A percentile compares a stretch with the other conserved stretches of the same genome.
Conservation (phyloP, 2,797 vertebrate species). For the Gymnopithys bicolor region DNA sequence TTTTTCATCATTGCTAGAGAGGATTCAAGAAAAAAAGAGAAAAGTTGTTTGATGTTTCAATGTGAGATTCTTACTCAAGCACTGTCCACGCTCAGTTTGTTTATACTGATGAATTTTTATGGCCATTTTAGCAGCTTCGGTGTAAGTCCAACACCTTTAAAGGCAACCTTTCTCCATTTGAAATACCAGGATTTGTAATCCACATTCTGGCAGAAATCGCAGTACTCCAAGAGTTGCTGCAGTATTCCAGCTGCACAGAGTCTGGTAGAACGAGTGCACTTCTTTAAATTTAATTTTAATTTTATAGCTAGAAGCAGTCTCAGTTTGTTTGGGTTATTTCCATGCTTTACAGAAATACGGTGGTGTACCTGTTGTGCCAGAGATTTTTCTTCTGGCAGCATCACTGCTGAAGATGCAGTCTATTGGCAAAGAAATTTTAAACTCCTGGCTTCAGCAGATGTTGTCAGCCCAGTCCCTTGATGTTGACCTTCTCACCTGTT, state of each 20-base stretch:
- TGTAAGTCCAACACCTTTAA: background rate
- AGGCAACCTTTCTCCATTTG: background rate
- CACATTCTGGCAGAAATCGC: background rate
- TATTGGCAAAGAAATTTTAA: background rate
- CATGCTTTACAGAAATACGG: background rate
- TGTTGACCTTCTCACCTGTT: background rate
- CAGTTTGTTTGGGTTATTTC: background rate
- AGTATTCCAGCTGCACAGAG: background rate
- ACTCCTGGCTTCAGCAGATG: background rate
- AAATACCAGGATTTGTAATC: background rate
- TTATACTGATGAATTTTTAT: background rate
- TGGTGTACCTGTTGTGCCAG: background rate
- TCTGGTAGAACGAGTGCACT: background rate
- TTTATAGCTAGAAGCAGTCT: background rate
- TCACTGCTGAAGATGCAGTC: background rate
- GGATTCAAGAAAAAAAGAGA: background rate
- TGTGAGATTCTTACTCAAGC: background rate
- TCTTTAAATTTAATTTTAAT: background rate
- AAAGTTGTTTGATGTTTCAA: background rate
- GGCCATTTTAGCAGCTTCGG: background rate
- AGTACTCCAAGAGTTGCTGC: background rate
- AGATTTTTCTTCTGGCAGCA: background rate
- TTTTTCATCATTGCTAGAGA: background rate
- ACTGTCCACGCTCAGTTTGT: background rate
- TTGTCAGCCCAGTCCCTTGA: background rate